phyloP scores from a whole-genome alignment of 2,888 invertebrate genomes.

The Atrina japonica region DNA sequence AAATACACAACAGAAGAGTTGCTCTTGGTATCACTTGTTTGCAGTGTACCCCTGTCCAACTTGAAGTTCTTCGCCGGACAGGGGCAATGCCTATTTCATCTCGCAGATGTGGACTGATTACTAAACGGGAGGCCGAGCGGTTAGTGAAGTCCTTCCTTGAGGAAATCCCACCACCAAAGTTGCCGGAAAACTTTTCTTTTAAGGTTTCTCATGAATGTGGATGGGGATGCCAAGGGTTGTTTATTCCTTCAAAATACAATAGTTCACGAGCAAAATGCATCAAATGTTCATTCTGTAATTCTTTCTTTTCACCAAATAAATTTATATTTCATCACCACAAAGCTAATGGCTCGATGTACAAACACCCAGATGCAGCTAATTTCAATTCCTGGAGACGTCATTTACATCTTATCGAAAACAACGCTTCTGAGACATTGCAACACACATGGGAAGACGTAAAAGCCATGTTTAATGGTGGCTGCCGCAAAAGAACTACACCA shows the following conservation, averaged over 20 bases:
- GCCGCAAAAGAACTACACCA: conserved; percentile 86
- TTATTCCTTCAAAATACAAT: conserved; percentile 82
- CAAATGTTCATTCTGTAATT: conserved; percentile 93
- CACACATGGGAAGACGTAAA: conserved; percentile 98
- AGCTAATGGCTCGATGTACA: conserved; percentile 84
- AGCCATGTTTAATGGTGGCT: conserved; percentile 99
- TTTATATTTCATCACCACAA: conserved; percentile 98
- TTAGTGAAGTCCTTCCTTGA: conserved; percentile 98
- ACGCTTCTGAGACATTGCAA: conserved; percentile 77
- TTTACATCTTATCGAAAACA: conserved; percentile 88
- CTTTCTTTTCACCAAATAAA: conserved; percentile 98
- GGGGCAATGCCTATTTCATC: conserved; percentile 83
- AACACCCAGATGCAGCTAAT: conserved; percentile 98
- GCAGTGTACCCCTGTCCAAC: conserved; percentile 96
- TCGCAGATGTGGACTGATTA: conserved; percentile 91
- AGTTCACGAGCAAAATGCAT: conserved; percentile 97
- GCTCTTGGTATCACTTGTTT: conserved; percentile 94
- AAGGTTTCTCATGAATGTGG: conserved; percentile 96
- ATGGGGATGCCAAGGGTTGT: conserved; percentile 92
- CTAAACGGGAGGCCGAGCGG: conserved; percentile 91
- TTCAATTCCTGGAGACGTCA: conserved; percentile 99
- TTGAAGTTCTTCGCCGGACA: conserved; percentile 94
- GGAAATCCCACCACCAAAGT: conserved; percentile 82
- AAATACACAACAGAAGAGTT: conserved; percentile 94
- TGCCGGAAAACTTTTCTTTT: conserved; percentile 98